Evolutionary conservation across 2,888 invertebrate species (phyloP).

Genomic region (Synergus umbraculus): DNA sequence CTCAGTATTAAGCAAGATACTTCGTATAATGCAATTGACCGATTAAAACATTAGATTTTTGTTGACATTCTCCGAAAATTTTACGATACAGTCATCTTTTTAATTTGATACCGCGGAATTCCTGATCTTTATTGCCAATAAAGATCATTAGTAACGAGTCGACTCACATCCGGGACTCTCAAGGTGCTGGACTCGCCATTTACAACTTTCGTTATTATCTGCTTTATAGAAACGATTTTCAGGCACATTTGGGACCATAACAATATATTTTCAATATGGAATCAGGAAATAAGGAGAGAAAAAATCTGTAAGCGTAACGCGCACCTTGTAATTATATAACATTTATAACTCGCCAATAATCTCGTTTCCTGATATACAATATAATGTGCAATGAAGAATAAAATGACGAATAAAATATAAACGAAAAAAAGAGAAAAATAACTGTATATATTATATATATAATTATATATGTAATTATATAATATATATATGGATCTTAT

Average conservation of each 20-base stretch:
- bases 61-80: neutral
- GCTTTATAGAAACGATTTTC: conserved; percentile 19
- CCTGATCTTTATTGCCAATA: conserved; percentile 19
- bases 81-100: neutral
- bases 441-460: neutral
- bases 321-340: neutral
- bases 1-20: neutral
- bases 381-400: neutral
- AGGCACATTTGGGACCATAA: conserved; percentile 8
- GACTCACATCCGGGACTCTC: conserved; percentile 29
- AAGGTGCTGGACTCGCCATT: conserved; percentile 24
- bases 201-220: conserved; percentile 35
- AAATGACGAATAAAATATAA: neutral
- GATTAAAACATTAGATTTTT: neutral
- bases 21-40: neutral
- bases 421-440: neutral
- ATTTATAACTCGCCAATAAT: neutral
- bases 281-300: conserved; percentile 28
- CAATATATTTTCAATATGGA: conserved; percentile 25
- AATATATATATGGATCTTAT: neutral
- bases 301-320: conserved; percentile 4
- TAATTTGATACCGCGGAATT: conserved; percentile 9
- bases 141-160: conserved; percentile 8
- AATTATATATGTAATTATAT: too few relatives aligned
- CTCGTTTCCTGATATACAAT: conserved; percentile 13